Evolutionary conservation across 2,888 invertebrate genomes (phyloP).

Genomic region (Pimpla rufipes): DNA sequence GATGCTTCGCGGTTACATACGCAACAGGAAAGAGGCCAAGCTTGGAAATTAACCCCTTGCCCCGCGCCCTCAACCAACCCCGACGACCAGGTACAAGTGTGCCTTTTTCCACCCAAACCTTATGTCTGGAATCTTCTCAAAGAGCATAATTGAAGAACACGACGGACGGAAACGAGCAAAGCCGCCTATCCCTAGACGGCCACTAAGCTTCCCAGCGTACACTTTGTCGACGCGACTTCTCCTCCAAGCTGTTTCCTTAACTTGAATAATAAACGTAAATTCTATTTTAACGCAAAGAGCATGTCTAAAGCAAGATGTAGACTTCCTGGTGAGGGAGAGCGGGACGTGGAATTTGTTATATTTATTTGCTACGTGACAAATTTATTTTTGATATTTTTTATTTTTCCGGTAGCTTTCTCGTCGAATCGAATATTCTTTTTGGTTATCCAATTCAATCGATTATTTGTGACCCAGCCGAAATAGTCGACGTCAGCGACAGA

Average conservation of each 20-base stretch:
- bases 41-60: neutral
- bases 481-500: too few species aligned
- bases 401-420: too few species aligned
- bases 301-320: neutral
- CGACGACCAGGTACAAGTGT: neutral
- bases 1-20: slow-evolving; percentile 15
- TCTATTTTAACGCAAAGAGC: neutral
- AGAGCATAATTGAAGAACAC: slow-evolving; percentile 4
- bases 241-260: neutral
- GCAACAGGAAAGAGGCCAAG: slow-evolving; percentile 13
- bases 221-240: neutral
- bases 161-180: neutral
- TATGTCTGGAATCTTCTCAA: neutral
- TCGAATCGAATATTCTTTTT: too few species aligned
- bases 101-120: neutral
- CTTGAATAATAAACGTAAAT: slow-evolving; percentile 1
- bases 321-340: neutral
- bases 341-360: neutral
- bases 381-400: neutral
- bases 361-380: neutral
- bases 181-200: neutral
- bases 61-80: too few species aligned
- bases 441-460: too few species aligned
- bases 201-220: neutral
- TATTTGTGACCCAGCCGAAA: too few species aligned